Conservation (phyloP, 2,113 vertebrate genomes). For the Podiceps cristatus region DNA sequence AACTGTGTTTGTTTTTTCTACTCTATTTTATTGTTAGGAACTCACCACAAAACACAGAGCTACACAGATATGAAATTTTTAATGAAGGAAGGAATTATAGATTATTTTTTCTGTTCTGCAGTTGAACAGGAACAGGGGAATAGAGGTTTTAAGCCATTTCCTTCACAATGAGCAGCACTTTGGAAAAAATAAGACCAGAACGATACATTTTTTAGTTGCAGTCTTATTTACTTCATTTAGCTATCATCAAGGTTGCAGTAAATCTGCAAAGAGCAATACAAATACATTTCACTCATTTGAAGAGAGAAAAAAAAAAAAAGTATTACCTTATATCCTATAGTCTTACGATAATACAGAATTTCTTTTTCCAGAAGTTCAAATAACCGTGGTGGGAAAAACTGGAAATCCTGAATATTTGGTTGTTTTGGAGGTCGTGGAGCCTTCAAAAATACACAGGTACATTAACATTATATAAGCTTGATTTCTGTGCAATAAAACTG, state of each 20-base stretch:
- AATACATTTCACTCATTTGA: not conserved
- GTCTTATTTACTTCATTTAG: not conserved
- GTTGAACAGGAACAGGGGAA: not conserved
- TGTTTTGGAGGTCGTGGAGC: slow-evolving; percentile 90
- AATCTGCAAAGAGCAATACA: not conserved
- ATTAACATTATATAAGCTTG: not conserved
- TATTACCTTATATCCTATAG: slow-evolving; percentile 89
- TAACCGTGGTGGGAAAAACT: slow-evolving; percentile 89
- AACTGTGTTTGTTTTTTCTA: not conserved
- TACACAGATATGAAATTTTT: not conserved
- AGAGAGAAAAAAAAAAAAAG: not conserved
- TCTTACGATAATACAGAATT: slow-evolving; percentile 90
- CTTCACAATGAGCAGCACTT: not conserved
- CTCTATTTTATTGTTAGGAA: not conserved
- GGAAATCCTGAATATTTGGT: slow-evolving; percentile 91
- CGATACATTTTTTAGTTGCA: not conserved
- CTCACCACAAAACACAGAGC: not conserved
- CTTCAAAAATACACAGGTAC: slow-evolving; percentile 65
- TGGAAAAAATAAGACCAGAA: not conserved
- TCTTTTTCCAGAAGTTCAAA: slow-evolving; percentile 92
- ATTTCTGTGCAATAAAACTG: not conserved
- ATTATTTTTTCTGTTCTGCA: not conserved
- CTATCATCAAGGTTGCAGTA: not conserved
- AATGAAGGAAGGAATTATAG: not conserved
- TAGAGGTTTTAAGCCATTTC: not conserved